Base-by-base conservation (phyloP, 2,113 vertebrate genomes). In the Acanthisitta chloris region DNA sequence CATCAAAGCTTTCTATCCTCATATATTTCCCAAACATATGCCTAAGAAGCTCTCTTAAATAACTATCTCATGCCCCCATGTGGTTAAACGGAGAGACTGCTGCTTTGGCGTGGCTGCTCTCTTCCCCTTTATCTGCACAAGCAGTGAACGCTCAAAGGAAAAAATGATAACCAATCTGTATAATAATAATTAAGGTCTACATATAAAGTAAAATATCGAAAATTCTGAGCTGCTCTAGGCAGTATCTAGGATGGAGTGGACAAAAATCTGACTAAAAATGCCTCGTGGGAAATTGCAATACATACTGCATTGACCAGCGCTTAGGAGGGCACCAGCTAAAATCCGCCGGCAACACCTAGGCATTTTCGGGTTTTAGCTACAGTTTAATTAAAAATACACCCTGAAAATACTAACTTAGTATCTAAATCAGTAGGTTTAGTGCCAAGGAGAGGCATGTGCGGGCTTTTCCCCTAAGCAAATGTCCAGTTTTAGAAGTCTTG, bases 31-130 rank as follows among this genome's bases (percentile, higher is more conserved):
- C 24, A 29, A 31, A 15, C 6, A 6, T 9, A 14, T 4, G 21
- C 26, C 40, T 40, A 28, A 67, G 77, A 58, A 45, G 26, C 92
- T 96, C 58, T 86, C 81, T 92, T 96, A 94, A 84, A 96, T 88
- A 97, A 93, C 94, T 80, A 97, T 97, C 96, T 96, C 57, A 88
- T 96, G 98, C 98, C 98, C 94, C 67, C 98, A 1, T 69, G 98
- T 98, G 98, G 98, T 89, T 43, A 76, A 85, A 90, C 18, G 28
- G 69, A 96, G 94, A 67, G 5, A 43, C 16, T 96, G 90, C 90
- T 26, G 72, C 55, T 61, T 59, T 3, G 8, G 33, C 18, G 2
- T 14, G 73, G 34, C 13, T 71, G 84, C 81, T 66, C 23, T 31
- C n/a, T 29, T 58, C 45, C 12, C 54, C 40, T 88, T 40, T n/a